phyloP scores from a whole-genome alignment of 2,888 invertebrate species.

The Nysson spinosus region DNA sequence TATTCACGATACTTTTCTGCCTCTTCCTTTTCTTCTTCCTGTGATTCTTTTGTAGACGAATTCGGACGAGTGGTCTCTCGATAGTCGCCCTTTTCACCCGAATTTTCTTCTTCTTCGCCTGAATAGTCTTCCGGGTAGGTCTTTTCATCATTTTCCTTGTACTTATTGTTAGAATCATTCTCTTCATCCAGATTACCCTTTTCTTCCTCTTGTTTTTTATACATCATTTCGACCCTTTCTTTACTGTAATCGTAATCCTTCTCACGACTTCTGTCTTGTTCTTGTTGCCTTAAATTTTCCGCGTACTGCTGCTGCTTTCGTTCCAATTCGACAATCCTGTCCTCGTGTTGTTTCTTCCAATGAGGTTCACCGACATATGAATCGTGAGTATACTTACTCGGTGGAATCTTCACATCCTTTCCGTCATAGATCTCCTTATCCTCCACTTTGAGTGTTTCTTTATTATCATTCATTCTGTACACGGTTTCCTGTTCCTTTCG shows the following conservation, averaged over 20 bases:
- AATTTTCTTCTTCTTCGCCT: slow-evolving; percentile 34
- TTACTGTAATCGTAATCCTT: slow-evolving; percentile 32
- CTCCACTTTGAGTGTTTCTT: slow-evolving; percentile 59
- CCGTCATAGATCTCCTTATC: slow-evolving; percentile 57
- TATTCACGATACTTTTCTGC: slow-evolving; percentile 8
- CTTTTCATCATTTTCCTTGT: slow-evolving; percentile 10
- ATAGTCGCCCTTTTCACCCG: slow-evolving; percentile 35
- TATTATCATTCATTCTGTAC: slow-evolving; percentile 56
- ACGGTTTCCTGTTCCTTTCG: slow-evolving; percentile 35
- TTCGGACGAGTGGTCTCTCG: not conserved
- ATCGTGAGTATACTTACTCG: not conserved
- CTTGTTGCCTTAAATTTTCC: slow-evolving; percentile 52
- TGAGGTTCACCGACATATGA: slow-evolving; percentile 34
- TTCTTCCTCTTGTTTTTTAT: not conserved
- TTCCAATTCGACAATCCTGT: slow-evolving; percentile 52
- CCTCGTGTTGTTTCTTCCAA: slow-evolving; percentile 62
- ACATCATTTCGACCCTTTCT: slow-evolving; percentile 33
- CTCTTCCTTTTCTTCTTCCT: slow-evolving; percentile 3
- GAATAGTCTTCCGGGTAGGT: slow-evolving; percentile 28
- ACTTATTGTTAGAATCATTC: not conserved
- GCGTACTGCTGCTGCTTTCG: slow-evolving; percentile 58
- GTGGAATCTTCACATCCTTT: slow-evolving; percentile 52
- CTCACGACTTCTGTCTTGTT: slow-evolving; percentile 41
- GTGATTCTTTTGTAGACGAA: slow-evolving; percentile 5
- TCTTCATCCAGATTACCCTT: not conserved